Evolutionary conservation across 2,888 invertebrate species (phyloP), one percentile per base, ranked within the genome.

Genomic region (Tethea ocularis): DNA sequence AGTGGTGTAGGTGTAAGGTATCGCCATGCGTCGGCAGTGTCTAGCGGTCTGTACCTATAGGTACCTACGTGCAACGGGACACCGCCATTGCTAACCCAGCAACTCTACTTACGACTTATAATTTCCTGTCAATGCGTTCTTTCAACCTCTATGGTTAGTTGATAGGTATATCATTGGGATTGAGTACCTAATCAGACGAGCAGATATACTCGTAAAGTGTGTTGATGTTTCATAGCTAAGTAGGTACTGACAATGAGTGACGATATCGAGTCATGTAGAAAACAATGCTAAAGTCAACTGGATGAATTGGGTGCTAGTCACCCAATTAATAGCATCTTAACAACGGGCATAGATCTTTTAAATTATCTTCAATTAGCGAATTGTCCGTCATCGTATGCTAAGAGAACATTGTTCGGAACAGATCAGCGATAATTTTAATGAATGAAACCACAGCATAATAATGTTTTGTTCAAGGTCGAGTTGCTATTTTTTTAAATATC

Each of bases 381-480:
- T 72, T 62, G 68, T 70, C 67, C 63, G 71, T 78, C 80, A 75
- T 80, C 67, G 68, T 69, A 73, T 68, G 64, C 66, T 73, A 61
- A 71, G 64, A 65, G 63, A 72, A 66, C 67, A 61, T 72, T 75
- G 69, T 68, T 67, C 64, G 71, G 63, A 60, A 66, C 65, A 70
- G 70, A 73, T 73, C 71, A 59, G 63, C 72, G 74, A 76, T 82
- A 72, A 83, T 79, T 79, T 75, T 78, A 78, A 78, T 86, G 83
- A 84, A 84, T 83, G 83, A 79, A 84, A 74, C 75, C 71, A 75
- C 74, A 76, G 74, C 73, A 75, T 33, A 29, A 29, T 67, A 74
- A n/a, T n/a, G n/a, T 77, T 63, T 62, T 72, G 69, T 82, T 84
- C 84, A 89, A 89, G 88, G 87, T 82, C 83, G 80, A 36, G 54